Evolutionary conservation across 2,113 vertebrate species (phyloP).

Genomic region (Diadophis punctatus): DNA sequence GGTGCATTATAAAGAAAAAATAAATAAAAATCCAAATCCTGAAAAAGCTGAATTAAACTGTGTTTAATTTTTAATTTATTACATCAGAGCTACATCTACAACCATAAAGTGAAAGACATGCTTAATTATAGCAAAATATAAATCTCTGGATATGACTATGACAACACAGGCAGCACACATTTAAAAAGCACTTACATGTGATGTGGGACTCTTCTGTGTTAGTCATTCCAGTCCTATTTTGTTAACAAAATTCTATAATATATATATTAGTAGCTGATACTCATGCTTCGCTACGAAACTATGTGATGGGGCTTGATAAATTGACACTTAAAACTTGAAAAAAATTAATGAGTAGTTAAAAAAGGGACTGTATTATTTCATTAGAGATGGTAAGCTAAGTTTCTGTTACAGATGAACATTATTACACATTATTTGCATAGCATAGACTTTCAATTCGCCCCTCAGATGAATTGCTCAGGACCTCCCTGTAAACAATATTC

Average conservation of each 20-base stretch:
- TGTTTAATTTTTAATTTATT: background rate
- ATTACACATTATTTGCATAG: too few relatives aligned
- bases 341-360: too few relatives aligned
- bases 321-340: too few relatives aligned
- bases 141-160: background rate
- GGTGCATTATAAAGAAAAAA: background rate
- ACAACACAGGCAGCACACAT: background rate
- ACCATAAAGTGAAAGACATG: background rate
- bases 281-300: too few relatives aligned
- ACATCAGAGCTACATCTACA: background rate
- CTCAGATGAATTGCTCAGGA: too few relatives aligned
- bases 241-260: constrained; percentile 30
- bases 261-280: too few relatives aligned
- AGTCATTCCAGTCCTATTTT: background rate
- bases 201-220: background rate
- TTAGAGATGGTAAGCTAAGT: too few relatives aligned
- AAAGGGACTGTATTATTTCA: too few relatives aligned
- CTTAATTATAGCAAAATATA: background rate
- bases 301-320: too few relatives aligned
- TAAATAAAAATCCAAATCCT: background rate
- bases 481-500: too few relatives aligned
- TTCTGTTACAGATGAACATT: too few relatives aligned
- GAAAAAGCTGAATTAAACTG: background rate
- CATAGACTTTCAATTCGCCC: too few relatives aligned
- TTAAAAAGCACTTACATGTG: background rate